Evolutionary conservation across 2,888 invertebrate species (phyloP).

Genomic region (Leptopilina drosophilae): DNA sequence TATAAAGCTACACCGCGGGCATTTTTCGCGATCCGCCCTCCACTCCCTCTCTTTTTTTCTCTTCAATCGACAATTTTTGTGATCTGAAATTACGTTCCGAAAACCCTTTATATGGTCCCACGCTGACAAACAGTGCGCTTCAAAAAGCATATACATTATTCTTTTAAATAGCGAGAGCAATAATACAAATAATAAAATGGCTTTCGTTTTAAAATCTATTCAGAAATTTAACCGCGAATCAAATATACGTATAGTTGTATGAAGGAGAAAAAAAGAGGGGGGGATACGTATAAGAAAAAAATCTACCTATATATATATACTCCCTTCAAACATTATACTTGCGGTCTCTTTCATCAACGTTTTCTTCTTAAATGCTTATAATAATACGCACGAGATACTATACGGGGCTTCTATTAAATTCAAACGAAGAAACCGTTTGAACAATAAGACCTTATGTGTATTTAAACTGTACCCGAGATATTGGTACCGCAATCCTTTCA

Average conservation of each 20-base stretch:
- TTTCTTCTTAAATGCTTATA: slow-evolving; percentile 55
- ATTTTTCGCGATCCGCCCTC: slow-evolving; percentile 25
- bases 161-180: slow-evolving; percentile 4
- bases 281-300: slow-evolving; percentile 45
- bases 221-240: slow-evolving; percentile 40
- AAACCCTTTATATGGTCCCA: slow-evolving; percentile 31
- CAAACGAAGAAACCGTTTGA: slow-evolving; percentile 57
- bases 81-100: slow-evolving; percentile 31
- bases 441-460: slow-evolving; percentile 48
- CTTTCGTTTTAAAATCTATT: slow-evolving; percentile 36
- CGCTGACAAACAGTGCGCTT: slow-evolving; percentile 8
- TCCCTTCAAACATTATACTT: slow-evolving; percentile 57
- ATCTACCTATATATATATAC: slow-evolving; percentile 50
- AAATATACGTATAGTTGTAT: background rate
- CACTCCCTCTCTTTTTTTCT: background rate
- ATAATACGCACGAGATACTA: slow-evolving; percentile 58
- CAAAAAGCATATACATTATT: slow-evolving; percentile 33
- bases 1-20: slow-evolving; percentile 39
- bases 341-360: slow-evolving; percentile 55
- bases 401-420: slow-evolving; percentile 57
- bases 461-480: slow-evolving; percentile 39
- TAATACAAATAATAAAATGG: slow-evolving; percentile 38
- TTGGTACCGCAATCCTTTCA: slow-evolving; percentile 39
- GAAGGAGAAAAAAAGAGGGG: slow-evolving; percentile 44
- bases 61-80: slow-evolving; percentile 27